These are phyloP conservation scores for Rhagologus leucostigma DNA, from an alignment of 2,113 vertebrate species.

Conservation along the genomic window DNA sequence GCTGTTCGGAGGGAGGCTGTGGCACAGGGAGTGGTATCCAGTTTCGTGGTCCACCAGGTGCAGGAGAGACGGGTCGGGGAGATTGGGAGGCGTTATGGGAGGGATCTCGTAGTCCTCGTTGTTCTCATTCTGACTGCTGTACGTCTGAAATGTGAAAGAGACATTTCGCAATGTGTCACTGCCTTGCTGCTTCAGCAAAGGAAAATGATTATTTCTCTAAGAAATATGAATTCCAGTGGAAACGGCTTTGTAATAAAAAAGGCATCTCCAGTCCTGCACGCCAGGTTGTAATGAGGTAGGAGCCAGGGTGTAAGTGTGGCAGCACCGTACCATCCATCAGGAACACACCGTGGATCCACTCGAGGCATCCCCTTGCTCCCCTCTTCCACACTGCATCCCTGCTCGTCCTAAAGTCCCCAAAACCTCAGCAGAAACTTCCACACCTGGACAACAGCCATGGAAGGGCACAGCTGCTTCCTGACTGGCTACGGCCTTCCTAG, in stretches of 20 bases:
- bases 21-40: constrained; percentile 90
- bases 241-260: not conserved
- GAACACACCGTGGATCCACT: not conserved
- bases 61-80: constrained; percentile 90
- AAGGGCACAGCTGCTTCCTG: rapidly evolving
- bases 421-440: not conserved
- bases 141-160: constrained; percentile 77
- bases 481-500: not conserved
- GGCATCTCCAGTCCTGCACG: not conserved
- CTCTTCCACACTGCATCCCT: not conserved
- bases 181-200: not conserved
- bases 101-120: constrained; percentile 98
- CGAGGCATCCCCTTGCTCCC: not conserved
- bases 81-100: constrained; percentile 95
- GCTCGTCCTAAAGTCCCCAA: not conserved
- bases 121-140: constrained; percentile 82
- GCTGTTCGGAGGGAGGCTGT: constrained; percentile 89
- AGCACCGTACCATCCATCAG: not conserved
- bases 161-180: not conserved
- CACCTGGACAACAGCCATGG: rapidly evolving
- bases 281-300: rapidly evolving
- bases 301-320: rapidly evolving
- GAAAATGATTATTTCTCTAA: rapidly evolving
- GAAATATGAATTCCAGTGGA: not conserved
- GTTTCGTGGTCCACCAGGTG: constrained; percentile 96